Base-by-base conservation (phyloP, 2,113 vertebrate species). In the Anolis carolinensis region DNA sequence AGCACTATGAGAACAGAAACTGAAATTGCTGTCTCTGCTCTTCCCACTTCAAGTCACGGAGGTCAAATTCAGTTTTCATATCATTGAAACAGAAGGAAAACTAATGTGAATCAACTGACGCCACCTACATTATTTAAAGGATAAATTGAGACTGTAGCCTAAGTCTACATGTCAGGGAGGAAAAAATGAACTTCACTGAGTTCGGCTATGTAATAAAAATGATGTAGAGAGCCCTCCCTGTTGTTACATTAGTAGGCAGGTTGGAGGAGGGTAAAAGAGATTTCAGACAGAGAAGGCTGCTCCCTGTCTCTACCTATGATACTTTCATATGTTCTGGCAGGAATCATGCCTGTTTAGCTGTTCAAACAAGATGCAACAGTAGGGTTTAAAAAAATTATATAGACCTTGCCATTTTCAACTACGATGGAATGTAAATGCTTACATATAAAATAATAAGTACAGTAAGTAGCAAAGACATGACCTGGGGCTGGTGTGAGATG, bases 81-180 rank as follows among this genome's bases (percentile, higher is more conserved):
- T 93, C 90, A 93, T 93, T 92, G 91, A 89, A 93, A 93, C 83
- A 92, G 91, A 94, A 92, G 89, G 91, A 91, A 95, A 94, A 93
- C 92, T 93, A 94, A 90, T 94, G 93, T 92, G 95, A 93, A 93
- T 92, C 93, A 94, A 92, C 84, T 85, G 82, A 85, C 86, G 91
- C 92, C 86, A 92, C 92, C 89, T 95, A 94, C 93, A 94, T 95
- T 94, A 94, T 93, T 94, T 93, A 95, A 44, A 94, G 91, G 92
- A 95, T 90, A 94, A 95, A 95, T 79, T 92, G 93, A 93, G 91
- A 94, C 73, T 86, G 89, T 89, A 92, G 92, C 86, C 8, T 90
- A 93, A 95, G 91, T 91, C 94, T 93, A 86, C 93, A 92, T 92
- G 92, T 95, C 93, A 94, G 8, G 20, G 88, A 92, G 90, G 67